These are phyloP conservation scores for Drosophila colorata DNA, from an alignment of 2,888 invertebrate genomes.

Conservation along the genomic window DNA sequence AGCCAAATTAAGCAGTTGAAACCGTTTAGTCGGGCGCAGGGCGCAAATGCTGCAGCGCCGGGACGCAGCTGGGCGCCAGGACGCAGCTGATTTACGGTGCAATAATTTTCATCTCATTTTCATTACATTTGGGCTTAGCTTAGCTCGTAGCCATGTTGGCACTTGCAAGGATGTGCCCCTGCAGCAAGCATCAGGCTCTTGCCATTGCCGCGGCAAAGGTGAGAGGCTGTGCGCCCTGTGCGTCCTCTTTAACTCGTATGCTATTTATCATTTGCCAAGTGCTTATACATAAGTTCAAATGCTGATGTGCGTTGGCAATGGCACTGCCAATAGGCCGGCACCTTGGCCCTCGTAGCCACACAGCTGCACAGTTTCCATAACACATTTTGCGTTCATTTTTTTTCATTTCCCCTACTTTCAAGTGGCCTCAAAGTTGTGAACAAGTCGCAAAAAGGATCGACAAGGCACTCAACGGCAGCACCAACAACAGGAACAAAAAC, in stretches of 20 bases:
- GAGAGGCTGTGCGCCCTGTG: slow-evolving; percentile 21
- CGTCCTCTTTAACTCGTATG: slow-evolving; percentile 29
- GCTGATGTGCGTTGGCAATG: slow-evolving; percentile 21
- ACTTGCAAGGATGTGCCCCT: slow-evolving; percentile 5
- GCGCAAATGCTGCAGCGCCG: slow-evolving; percentile 8
- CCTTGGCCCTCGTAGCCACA: slow-evolving; percentile 3
- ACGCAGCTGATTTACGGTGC: slow-evolving; percentile 72
- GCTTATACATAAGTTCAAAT: slow-evolving; percentile 48
- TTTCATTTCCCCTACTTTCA: slow-evolving; percentile 17
- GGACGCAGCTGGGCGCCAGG: slow-evolving; percentile 68
- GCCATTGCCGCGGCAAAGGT: slow-evolving; percentile 32
- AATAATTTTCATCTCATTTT: slow-evolving; percentile 82
- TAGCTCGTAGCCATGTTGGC: slow-evolving; percentile 32
- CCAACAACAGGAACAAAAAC: slow-evolving; percentile 2
- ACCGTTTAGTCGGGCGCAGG: slow-evolving; percentile 66
- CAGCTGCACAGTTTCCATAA: slow-evolving; percentile 59
- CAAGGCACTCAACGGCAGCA: slow-evolving; percentile 55
- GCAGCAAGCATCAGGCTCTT: neutral
- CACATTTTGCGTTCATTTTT: slow-evolving; percentile 5
- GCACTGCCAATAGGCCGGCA: slow-evolving; percentile 43
- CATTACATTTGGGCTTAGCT: slow-evolving; percentile 76
- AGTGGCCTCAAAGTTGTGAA: slow-evolving; percentile 60
- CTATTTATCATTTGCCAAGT: slow-evolving; percentile 69
- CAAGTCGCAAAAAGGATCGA: slow-evolving; percentile 63
- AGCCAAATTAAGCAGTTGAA: slow-evolving; percentile 81